Base-by-base conservation (phyloP, 2,888 invertebrate species). In the Hyalella azteca region DNA sequence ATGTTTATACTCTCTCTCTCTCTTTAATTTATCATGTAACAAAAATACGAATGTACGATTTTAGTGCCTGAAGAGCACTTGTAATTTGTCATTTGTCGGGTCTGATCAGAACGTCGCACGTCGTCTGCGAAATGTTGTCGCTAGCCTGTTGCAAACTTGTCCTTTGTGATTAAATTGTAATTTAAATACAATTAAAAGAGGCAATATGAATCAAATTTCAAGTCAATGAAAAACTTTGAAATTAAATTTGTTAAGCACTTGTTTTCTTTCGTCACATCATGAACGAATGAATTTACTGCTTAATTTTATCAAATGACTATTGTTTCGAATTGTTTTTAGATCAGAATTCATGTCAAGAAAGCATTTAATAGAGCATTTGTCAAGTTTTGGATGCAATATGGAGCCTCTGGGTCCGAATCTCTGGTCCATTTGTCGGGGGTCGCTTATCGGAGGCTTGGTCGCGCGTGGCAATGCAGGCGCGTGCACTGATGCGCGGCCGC, bases 371-470 rank as follows among this genome's bases (percentile, higher is more conserved):
- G 49, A 15, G 4, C 49, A 54, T 54, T 29, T 22, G 26, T 54
- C 29, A 3, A 11, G 22, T 15, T 54, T 26, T 9, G 54, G 54
- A 26, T 4, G 11, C 22, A 26, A 54, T 29, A 29, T 29, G 54
- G 26, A 19, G 45, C 26, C 13, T 22, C 54, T 54, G 54, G 54
- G 29, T 29, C 26, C 4, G 54, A 54, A 54, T 22, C 54, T 54
- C n/a, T n/a, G n/a, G n/a, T n/a, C 66, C 1, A 66, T 66, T 66
- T 66, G 66, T 66, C 66, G 36, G 36, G 66, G n/a, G 66, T 29
- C 7, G 36, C 36, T 66, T 66, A 66, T 66, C 66, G 66, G 66
- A 66, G 19, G 29, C 32, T 2, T 36, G 66, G 32, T 66, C 36
- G 66, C 36, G 66, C 36, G 66, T 32, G 66, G 36, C 66, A 66